These are phyloP conservation scores for Syrrhaptes paradoxus DNA, from an alignment of 2,113 vertebrate genomes.

Conservation along the genomic window DNA sequence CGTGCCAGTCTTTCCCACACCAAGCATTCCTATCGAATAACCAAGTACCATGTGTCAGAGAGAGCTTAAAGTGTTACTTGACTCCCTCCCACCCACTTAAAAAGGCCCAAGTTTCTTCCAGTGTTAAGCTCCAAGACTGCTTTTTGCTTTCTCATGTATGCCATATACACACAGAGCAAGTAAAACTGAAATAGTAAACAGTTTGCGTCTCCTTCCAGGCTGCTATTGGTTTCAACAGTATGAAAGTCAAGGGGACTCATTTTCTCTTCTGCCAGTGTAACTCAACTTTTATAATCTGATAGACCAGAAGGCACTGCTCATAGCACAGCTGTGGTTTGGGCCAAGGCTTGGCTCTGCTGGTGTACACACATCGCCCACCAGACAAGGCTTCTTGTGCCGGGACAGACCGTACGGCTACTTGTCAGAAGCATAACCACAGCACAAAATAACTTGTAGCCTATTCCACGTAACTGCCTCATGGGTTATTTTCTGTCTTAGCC, in stretches of 20 bases:
- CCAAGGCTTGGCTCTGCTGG: background rate
- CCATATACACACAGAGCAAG: no score
- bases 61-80: background rate
- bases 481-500: background rate
- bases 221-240: background rate
- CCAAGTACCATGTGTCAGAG: background rate
- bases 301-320: background rate
- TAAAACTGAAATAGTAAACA: background rate
- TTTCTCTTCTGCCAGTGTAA: background rate
- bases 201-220: background rate
- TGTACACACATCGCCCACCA: accelerated
- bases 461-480: background rate
- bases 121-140: background rate
- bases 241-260: background rate
- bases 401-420: background rate
- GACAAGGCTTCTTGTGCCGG: background rate
- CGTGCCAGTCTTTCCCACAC: background rate
- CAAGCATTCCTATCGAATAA: background rate
- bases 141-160: background rate
- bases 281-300: background rate
- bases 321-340: accelerated
- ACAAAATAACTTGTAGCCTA: background rate
- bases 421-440: background rate
- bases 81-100: background rate
- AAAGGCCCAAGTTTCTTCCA: background rate